Conservation (phyloP, 1,140 invertebrate species). For the Drosophila cardini region DNA sequence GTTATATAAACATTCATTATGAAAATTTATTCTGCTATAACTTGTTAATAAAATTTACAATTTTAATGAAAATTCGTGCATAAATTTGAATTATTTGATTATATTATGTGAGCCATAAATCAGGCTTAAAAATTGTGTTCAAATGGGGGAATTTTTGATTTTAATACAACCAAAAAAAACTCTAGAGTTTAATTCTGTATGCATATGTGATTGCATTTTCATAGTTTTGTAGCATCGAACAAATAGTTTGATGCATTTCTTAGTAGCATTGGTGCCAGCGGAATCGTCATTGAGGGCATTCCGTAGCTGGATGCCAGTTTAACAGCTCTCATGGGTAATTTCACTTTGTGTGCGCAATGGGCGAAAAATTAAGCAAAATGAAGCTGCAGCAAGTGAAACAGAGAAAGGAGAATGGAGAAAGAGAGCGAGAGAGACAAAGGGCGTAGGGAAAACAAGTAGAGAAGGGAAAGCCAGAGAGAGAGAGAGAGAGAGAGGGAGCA, state of each 20-base stretch:
- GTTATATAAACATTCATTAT: too few species aligned
- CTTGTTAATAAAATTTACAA: too few species aligned
- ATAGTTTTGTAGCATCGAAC: slow-evolving; percentile 47
- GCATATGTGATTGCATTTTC: slow-evolving; percentile 7
- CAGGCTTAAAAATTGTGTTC: too few species aligned
- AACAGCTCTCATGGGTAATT: slow-evolving; percentile 61
- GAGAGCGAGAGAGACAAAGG: not conserved
- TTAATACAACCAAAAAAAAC: too few species aligned
- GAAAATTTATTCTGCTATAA: too few species aligned
- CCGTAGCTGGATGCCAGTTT: slow-evolving; percentile 19
- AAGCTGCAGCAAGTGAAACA: slow-evolving; percentile 30
- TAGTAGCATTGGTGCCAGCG: slow-evolving; percentile 14
- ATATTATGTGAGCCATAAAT: too few species aligned
- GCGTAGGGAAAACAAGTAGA: slow-evolving; percentile 31
- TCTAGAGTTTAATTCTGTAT: not conserved
- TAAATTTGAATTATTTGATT: too few species aligned
- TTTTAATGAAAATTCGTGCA: too few species aligned
- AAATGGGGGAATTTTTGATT: too few species aligned
- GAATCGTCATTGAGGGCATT: slow-evolving; percentile 22
- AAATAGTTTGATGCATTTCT: slow-evolving; percentile 59
- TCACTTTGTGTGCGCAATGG: slow-evolving; percentile 68
- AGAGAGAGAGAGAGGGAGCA: slow-evolving; percentile 11
- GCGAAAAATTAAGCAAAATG: slow-evolving; percentile 61
- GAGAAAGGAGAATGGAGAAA: not conserved
- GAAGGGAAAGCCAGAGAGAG: slow-evolving; percentile 7